Base-by-base conservation (phyloP, 1,140 invertebrate species). In the Drosophila parabipectinata region DNA sequence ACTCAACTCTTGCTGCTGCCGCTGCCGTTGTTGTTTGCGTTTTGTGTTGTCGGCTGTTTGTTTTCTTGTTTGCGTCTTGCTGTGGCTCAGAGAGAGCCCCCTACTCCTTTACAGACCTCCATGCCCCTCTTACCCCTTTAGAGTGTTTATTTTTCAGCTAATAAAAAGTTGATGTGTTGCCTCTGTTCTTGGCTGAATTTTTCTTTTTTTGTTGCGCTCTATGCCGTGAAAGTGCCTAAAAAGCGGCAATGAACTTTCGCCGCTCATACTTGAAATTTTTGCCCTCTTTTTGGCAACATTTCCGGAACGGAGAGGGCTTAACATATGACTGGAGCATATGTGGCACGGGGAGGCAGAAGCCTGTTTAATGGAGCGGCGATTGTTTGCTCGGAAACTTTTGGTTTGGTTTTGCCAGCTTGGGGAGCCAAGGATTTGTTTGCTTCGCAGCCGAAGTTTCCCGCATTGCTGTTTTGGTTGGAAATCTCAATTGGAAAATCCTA, bases 131-230 rank as follows among this genome's bases (percentile, higher is more conserved):
- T 10, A n/a, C 37, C 21, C 28, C 14, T 15, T 8, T n/a, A 45
- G 9, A 10, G 63, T 78, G 82, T 78, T 72, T 87, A 72, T 81
- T 85, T 78, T 64, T 48, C 61, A 72, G 82, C 77, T 81, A 75
- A 85, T 85, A 85, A 87, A 85, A 85, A 75, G 74, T 85, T 87
- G 82, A 85, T 77, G 73, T 80, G 80, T 48, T 67, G 78, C 67
- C 34, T 54, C 41, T 66, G 68, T 57, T 64, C 60, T 44, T 51
- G 59, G 63, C 47, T 52, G 62, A 28, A 10, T 32, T 47, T 66
- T 62, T 62, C 64, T 66, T 39, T 12, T 21, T 14, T 26, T 24
- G 7, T 44, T 39, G 12, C 14, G 18, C 24, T 37, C 12, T n/a
- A 32, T 48, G 48, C 41, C 41, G 26, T 55, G 61, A 76, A 66